Evolutionary conservation across 2,113 vertebrate genomes (phyloP), one percentile per base, ranked within the genome.

Genomic region (Varanus salvator): DNA sequence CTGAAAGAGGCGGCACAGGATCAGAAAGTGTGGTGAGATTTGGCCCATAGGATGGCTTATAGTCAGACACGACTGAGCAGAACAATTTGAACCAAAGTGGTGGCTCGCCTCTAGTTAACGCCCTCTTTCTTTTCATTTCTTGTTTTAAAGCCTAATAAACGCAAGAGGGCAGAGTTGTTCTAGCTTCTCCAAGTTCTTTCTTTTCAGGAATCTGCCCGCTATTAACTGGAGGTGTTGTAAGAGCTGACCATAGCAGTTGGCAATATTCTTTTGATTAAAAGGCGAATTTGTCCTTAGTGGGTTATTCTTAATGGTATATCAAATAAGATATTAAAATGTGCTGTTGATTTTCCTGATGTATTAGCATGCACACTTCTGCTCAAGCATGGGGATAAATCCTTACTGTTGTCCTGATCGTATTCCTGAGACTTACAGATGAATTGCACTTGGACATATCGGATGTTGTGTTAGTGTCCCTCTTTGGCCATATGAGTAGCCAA

Each of bases 111-210:
- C 38, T 44, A 44, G 2, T 44, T 44, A 44, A 44, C 19, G 64
- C 27, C 19, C 23, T 27, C 8, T 52, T 72, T 15, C 48, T 8
- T 48, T 86, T 54, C 7, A 54, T 50, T 85, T 6, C 38, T 54
- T 74, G 66, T 72, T 88, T 31, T 81, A 91, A 86, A 92, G 64
- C 29, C 23, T 7, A 81, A 69, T 1, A 14, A 76, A 91, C 92
- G 4, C 95, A 93, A 96, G 95, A 95, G 93, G 95, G 94, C 95
- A 95, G 94, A 92, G 90, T 54, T 88, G 86, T 75, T 76, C 91
- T 27, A 0, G 76, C 87, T 95, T 17, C 50, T 88, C 76, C 0
- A 68, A 87, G 84, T 72, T 87, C 0, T 66, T 68, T 83, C 19
- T 60, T 60, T 60, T 19, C 87, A 0, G 0, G 90, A 85, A 54